Conservation (phyloP, 2,113 vertebrate species). For the Lycaon pictus region DNA sequence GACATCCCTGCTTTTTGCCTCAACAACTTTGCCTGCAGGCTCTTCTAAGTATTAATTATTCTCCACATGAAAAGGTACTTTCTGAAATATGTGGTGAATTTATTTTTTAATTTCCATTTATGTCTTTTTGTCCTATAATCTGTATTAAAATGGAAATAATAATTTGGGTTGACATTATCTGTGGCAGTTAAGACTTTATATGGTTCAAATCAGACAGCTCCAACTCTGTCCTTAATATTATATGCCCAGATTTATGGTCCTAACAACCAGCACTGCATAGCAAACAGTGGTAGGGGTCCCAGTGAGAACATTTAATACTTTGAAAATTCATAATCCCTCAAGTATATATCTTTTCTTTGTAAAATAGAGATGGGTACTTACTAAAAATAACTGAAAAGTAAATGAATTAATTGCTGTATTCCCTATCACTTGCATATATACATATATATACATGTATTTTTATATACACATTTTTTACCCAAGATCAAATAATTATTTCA, state of each 20-base stretch:
- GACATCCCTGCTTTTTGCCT: constrained; percentile 84
- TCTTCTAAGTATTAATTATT: constrained; percentile 84
- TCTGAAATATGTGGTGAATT: constrained; percentile 85
- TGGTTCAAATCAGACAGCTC: constrained; percentile 78
- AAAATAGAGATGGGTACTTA: constrained; percentile 34
- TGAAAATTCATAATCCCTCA: constrained; percentile 35
- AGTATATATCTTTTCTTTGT: background rate
- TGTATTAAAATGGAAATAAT: constrained; percentile 85
- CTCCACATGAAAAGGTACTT: constrained; percentile 83
- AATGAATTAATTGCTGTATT: background rate
- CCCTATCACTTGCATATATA: background rate
- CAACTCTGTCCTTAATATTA: constrained; percentile 78
- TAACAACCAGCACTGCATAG: constrained; percentile 58
- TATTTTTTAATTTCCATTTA: constrained; percentile 86
- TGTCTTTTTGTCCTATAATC: constrained; percentile 82
- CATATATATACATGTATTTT: background rate
- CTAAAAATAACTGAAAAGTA: background rate
- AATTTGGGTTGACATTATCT: constrained; percentile 83
- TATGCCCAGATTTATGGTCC: constrained; percentile 72
- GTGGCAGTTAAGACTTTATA: constrained; percentile 81
- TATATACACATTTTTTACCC: background rate
- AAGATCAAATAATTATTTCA: background rate
- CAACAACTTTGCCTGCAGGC: constrained; percentile 83
- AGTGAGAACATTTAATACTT: constrained; percentile 49
- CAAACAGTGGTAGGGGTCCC: constrained; percentile 65